phyloP scores from a whole-genome alignment of 2,888 invertebrate genomes.

The Dicyrtoma fusca region DNA sequence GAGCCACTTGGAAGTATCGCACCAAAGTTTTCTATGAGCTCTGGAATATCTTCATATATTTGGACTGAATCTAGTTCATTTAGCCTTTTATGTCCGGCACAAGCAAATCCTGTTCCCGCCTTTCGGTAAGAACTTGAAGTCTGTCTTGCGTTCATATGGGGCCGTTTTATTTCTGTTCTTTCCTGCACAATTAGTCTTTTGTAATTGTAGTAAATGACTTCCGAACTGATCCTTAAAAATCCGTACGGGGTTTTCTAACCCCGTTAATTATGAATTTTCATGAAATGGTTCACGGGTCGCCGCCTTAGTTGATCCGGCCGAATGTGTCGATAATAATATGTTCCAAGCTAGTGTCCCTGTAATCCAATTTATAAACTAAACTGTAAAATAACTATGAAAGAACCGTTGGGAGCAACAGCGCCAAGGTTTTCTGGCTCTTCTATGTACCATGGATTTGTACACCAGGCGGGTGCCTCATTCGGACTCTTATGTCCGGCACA shows the following conservation, averaged over 20 bases:
- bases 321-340: too few species aligned
- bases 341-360: too few species aligned
- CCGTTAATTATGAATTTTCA: too few species aligned
- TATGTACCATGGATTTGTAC: constrained; percentile 46
- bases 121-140: constrained; percentile 12
- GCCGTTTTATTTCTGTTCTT: too few species aligned
- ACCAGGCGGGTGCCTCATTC: constrained; percentile 59
- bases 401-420: constrained; percentile 61
- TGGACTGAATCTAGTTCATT: constrained; percentile 24
- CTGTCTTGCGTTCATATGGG: too few species aligned
- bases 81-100: constrained; percentile 28
- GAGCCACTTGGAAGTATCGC: constrained; percentile 78
- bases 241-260: too few species aligned
- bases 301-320: background rate
- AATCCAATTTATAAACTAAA: background rate
- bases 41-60: constrained; percentile 32
- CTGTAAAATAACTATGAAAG: constrained; percentile 54
- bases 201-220: too few species aligned
- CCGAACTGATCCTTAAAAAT: too few species aligned
- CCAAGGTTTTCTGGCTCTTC: constrained; percentile 60
- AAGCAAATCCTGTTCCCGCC: constrained; percentile 26
- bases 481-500: constrained; percentile 74
- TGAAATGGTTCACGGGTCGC: constrained; percentile 23
- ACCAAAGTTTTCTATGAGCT: constrained; percentile 66
- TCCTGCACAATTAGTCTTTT: too few species aligned